A percentile compares a stretch with the other conserved stretches of the same genome.
Conservation (phyloP, 1,140 invertebrate species). For the Cyclargus thomasi region DNA sequence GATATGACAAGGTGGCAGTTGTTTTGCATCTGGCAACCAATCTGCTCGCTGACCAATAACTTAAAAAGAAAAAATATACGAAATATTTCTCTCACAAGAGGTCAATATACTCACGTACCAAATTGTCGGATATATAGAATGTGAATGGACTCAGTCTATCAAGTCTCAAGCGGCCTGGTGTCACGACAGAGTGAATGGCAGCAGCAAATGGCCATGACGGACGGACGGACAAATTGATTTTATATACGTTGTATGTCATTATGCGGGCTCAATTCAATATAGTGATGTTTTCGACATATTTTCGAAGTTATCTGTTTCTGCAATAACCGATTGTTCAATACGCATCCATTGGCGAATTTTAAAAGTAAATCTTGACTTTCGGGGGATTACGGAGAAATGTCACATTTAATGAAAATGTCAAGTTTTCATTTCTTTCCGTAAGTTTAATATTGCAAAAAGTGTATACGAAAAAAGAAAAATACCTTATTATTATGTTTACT, state of each 20-base stretch:
- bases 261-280: not conserved
- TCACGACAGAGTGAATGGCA: not conserved
- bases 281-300: not conserved
- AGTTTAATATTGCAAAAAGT: too few relatives aligned
- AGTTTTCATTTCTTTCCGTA: too few relatives aligned
- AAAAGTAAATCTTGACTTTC: not conserved
- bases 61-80: too few relatives aligned
- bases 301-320: not conserved
- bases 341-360: not conserved
- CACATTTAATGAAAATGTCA: too few relatives aligned
- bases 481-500: too few relatives aligned
- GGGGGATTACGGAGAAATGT: not conserved
- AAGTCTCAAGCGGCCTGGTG: not conserved
- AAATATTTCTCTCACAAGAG: not conserved
- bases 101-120: too few relatives aligned
- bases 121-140: not conserved
- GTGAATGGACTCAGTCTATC: not conserved
- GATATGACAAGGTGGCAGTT: too few relatives aligned
- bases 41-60: too few relatives aligned
- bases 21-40: too few relatives aligned
- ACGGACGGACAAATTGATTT: not conserved
- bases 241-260: not conserved
- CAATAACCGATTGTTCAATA: not conserved
- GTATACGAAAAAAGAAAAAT: too few relatives aligned
- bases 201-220: not conserved